Conservation (phyloP, 2,888 invertebrate species). For the Athalia cordata region DNA sequence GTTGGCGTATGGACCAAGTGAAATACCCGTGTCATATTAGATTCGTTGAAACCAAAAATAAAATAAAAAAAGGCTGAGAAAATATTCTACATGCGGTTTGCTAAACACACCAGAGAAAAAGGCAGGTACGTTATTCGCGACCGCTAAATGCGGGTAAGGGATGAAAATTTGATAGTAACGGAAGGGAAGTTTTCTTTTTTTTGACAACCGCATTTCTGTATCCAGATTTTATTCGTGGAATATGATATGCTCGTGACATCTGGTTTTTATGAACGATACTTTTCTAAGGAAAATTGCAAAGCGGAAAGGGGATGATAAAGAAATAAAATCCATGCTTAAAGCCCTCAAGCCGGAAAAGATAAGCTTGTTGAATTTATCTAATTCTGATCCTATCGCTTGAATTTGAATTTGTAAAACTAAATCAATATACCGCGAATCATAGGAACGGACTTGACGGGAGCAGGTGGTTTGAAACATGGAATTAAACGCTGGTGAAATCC, state of each 20-base stretch:
- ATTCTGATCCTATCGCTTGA: not conserved
- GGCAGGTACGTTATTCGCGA: too few relatives aligned
- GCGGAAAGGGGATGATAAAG: not conserved
- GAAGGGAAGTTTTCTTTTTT: too few relatives aligned
- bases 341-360: too few relatives aligned
- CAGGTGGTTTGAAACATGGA: too few relatives aligned
- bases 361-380: not conserved
- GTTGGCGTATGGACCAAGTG: not conserved
- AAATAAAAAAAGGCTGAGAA: conserved; percentile 14
- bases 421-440: too few relatives aligned
- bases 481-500: not conserved
- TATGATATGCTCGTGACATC: not conserved
- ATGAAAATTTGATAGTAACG: too few relatives aligned
- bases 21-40: conserved; percentile 13
- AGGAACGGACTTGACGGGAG: too few relatives aligned
- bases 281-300: not conserved
- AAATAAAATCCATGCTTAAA: not conserved
- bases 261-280: too few relatives aligned
- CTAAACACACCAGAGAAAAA: too few relatives aligned
- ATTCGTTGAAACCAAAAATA: not conserved
- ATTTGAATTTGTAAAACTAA: too few relatives aligned
- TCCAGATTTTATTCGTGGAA: conserved; percentile 4
- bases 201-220: too few relatives aligned
- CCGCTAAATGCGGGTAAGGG: too few relatives aligned
- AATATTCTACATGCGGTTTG: not conserved